Evolutionary conservation across 64 coral and sea anemone species (phyloP).

Genomic region (Stylophora pistillata): DNA sequence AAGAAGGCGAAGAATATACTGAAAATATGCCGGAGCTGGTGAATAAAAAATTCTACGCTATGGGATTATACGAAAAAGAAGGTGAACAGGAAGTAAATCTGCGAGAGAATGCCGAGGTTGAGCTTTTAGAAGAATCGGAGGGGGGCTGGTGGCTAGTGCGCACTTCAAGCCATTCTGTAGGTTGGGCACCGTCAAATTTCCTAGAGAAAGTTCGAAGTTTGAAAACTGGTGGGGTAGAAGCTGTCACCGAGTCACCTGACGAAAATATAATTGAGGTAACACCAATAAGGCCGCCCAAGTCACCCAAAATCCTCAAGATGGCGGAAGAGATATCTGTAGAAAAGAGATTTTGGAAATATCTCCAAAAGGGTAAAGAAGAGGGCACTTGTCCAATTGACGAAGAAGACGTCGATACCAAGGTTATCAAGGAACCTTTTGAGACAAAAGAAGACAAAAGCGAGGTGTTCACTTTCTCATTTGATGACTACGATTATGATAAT

Average conservation of each 20-base stretch:
- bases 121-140: slow-evolving; percentile 68
- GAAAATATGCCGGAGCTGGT: slow-evolving; percentile 17
- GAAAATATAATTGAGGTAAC: background rate
- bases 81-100: slow-evolving; percentile 70
- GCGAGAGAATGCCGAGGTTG: slow-evolving; percentile 54
- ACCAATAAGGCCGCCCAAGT: slow-evolving; percentile 45
- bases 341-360: slow-evolving; percentile 34
- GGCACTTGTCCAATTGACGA: slow-evolving; percentile 10
- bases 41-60: slow-evolving; percentile 17
- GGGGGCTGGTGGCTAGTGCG: slow-evolving; percentile 87
- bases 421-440: background rate
- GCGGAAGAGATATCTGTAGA: slow-evolving; percentile 10
- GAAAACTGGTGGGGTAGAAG: background rate
- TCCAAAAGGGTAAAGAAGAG: slow-evolving; percentile 4
- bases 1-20: background rate
- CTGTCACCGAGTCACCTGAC: background rate
- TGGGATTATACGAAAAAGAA: slow-evolving; percentile 60
- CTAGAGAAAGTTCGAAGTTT: slow-evolving; percentile 61
- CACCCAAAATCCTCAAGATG: slow-evolving; percentile 22
- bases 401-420: background rate
- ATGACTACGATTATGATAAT: background rate
- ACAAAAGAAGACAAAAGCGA: background rate
- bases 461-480: background rate
- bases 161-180: slow-evolving; percentile 61
- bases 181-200: slow-evolving; percentile 92